A percentile compares a stretch with the other conserved stretches of the same genome.
These are phyloP conservation scores for Zeugodacus cucurbitae DNA, from an alignment of 1,140 invertebrate genomes.

Conservation along the genomic window DNA sequence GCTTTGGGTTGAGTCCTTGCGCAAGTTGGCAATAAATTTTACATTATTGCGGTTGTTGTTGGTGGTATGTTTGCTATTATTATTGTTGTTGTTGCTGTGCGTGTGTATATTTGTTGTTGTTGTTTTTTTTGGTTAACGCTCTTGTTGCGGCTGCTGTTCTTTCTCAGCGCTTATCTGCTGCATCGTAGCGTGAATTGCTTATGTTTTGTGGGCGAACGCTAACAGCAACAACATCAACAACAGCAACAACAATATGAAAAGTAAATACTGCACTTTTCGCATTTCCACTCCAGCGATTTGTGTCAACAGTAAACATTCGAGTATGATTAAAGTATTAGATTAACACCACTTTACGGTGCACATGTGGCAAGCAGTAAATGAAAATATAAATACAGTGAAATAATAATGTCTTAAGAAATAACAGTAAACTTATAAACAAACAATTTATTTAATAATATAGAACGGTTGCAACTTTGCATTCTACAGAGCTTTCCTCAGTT, in stretches of 20 bases:
- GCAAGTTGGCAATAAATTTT: slow-evolving; percentile 39
- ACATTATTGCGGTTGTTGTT: slow-evolving; percentile 9
- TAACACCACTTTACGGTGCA: slow-evolving; percentile 3
- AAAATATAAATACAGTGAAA: too few species aligned
- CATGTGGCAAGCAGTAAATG: not conserved
- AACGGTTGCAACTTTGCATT: too few species aligned
- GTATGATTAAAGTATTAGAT: slow-evolving; percentile 31
- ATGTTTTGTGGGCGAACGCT: slow-evolving; percentile 24
- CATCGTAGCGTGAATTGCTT: slow-evolving; percentile 34
- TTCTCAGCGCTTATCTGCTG: slow-evolving; percentile 24
- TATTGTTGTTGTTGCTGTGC: not conserved
- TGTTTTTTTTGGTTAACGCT: not conserved
- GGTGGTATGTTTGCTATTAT: not conserved
- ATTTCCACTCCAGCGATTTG: slow-evolving; percentile 31
- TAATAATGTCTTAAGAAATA: too few species aligned
- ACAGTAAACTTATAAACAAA: too few species aligned
- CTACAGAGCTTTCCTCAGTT: too few species aligned
- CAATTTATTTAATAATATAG: too few species aligned
- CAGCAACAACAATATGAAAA: not conserved
- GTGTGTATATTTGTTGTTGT: not conserved
- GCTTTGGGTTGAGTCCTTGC: not conserved
- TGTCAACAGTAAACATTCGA: slow-evolving; percentile 26
- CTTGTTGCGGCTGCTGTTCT: not conserved
- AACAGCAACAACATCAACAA: not conserved
- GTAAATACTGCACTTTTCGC: slow-evolving; percentile 26